phyloP scores from a whole-genome alignment of 2,113 vertebrate genomes.

The Corythaixoides concolor region DNA sequence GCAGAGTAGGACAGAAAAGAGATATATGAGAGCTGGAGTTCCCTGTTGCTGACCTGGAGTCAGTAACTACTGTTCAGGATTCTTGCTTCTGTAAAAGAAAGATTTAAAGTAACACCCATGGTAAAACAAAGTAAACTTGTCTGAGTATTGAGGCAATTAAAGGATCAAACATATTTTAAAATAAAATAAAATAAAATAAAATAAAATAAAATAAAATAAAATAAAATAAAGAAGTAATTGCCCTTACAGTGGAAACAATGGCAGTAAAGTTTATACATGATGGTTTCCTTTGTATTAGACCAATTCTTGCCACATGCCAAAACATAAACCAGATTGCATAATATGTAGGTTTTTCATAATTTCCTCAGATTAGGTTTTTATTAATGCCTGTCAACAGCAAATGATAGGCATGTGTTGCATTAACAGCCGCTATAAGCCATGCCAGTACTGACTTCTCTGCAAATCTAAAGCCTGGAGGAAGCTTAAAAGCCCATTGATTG shows the following conservation, averaged over 20 bases:
- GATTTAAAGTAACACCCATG: not conserved
- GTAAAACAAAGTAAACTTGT: slow-evolving; percentile 37
- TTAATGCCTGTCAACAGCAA: slow-evolving; percentile 87
- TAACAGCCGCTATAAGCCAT: slow-evolving; percentile 64
- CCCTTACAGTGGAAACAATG: slow-evolving; percentile 43
- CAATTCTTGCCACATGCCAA: slow-evolving; percentile 78
- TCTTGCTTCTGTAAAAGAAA: not conserved
- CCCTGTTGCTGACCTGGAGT: not conserved
- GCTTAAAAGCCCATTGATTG: slow-evolving; percentile 41
- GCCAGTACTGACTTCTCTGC: slow-evolving; percentile 62
- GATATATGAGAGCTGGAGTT: not conserved
- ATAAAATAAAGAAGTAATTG: not conserved
- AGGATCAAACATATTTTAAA: slow-evolving; percentile 45
- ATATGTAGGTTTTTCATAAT: slow-evolving; percentile 82
- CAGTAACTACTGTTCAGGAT: not conserved
- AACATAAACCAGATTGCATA: slow-evolving; percentile 83
- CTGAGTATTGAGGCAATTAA: slow-evolving; percentile 58
- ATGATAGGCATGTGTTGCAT: slow-evolving; percentile 76
- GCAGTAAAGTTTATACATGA: slow-evolving; percentile 66
- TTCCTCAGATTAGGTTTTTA: slow-evolving; percentile 86
- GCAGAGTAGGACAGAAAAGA: not conserved
- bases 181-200: not conserved
- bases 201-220: too few species aligned
- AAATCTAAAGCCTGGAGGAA: slow-evolving; percentile 58
- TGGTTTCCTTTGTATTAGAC: slow-evolving; percentile 61